Evolutionary conservation across 2,797 vertebrate genomes (phyloP).

Genomic region (Myiothlypis chrysogaster): DNA sequence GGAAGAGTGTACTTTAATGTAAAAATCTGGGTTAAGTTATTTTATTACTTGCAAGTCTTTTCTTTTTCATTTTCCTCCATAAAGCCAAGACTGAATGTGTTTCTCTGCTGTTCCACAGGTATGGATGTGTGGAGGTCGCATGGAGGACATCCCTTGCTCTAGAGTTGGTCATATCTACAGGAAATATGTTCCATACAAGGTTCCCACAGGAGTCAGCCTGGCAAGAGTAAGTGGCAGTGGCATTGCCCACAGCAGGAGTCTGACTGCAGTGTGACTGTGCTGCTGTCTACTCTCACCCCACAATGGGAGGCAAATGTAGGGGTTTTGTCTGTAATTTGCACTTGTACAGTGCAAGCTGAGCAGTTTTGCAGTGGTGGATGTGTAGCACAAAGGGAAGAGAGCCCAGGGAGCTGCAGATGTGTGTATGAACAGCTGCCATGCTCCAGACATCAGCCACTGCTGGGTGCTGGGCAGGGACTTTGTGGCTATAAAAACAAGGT

Average conservation of each 20-base stretch:
- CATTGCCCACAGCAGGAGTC: neutral
- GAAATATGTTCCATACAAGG: conserved; percentile 96
- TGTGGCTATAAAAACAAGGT: conserved; percentile 4
- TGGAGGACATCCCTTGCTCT: conserved; percentile 98
- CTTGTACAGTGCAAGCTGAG: neutral
- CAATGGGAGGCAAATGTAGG: neutral
- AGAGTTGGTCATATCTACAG: conserved; percentile 97
- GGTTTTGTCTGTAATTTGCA: neutral
- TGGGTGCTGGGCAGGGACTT: neutral
- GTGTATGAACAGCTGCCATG: neutral
- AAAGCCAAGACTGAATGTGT: neutral
- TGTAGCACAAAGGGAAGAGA: neutral
- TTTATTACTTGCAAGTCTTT: neutral
- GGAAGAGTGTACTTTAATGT: neutral
- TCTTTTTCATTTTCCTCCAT: neutral
- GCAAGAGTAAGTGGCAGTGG: conserved; percentile 81
- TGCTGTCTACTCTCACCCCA: neutral
- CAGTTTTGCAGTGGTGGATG: neutral
- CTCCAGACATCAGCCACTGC: neutral
- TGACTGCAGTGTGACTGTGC: neutral
- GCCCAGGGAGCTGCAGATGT: neutral
- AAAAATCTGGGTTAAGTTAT: neutral
- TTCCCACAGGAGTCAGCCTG: conserved; percentile 91
- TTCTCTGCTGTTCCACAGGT: conserved; percentile 76
- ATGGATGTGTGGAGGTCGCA: conserved; percentile 98